Evolutionary conservation across 2,888 invertebrate species (phyloP), one percentile per base, ranked within the genome.

Genomic region (Sminthurides aquaticus): DNA sequence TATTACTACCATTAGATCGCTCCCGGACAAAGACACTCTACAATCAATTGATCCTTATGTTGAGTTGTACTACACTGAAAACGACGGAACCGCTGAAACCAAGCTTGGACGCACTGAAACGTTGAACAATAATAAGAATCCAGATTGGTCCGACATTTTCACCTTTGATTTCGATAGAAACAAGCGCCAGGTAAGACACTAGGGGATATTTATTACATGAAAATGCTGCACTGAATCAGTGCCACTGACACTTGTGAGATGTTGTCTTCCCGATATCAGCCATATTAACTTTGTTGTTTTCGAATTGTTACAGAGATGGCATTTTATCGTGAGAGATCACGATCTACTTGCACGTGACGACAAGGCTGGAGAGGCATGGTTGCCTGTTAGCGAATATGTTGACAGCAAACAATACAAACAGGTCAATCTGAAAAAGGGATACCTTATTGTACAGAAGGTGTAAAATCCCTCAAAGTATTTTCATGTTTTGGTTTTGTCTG

Each of bases 371-470:
- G 57, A 64, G 28, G 59, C 29, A 15, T 64, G 64, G 64, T 52
- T 64, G 1, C 52, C 54, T 11, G 64, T 64, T 3, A 52, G 34
- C 22, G 64, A 64, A n/a, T 64, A 27, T 20, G 64, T 64, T 2
- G 59, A 64, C 54, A 29, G n/a, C 20, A 52, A 54, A 2, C 54
- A 64, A 27, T 58, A 64, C 58, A 20, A 54, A 5, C 64, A 64
- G 55, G 64, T 54, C 26, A 64, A 64, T 25, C 43, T 64, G 2
- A 64, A 64, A 20, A 64, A 64, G 20, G 64, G 64, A 27, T 64
- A 59, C 54, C 49, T 64, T 3, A 64, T 64, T n/a, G 25, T 64
- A 20, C 58, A 64, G 24, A 52, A 34, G 27, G 64, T 57, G 11
- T 61, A 61, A 61, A 5, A 20, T 52, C 52, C 20, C 52, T 34